A percentile compares a stretch with the other conserved stretches of the same genome.
phyloP scores from a whole-genome alignment of 2,113 vertebrate species.

The Bubo bubo region DNA sequence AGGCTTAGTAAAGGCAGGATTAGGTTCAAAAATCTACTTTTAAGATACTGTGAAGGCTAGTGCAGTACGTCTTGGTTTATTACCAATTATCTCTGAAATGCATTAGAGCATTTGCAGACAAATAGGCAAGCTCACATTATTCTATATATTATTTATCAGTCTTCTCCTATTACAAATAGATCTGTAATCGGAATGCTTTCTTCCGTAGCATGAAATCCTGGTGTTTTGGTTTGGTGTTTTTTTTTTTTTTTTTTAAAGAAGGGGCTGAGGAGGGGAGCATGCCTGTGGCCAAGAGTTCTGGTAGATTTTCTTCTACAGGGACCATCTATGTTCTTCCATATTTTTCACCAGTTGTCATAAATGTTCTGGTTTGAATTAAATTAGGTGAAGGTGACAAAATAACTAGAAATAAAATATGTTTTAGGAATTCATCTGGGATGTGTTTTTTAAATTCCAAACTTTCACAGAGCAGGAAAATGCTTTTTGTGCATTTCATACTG shows the following conservation, averaged over 20 bases:
- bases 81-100: conserved; percentile 10
- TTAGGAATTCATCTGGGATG: background rate
- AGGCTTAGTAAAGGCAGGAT: background rate
- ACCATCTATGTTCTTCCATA: background rate
- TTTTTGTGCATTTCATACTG: background rate
- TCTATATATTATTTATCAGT: conserved; percentile 62
- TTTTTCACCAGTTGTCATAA: background rate
- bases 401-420: background rate
- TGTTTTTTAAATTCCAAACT: background rate
- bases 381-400: background rate
- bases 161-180: conserved; percentile 51
- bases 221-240: too few relatives aligned
- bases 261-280: rapidly evolving
- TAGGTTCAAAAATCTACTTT: background rate
- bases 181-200: conserved; percentile 27
- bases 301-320: background rate
- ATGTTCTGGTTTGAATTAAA: background rate
- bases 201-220: background rate
- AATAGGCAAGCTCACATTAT: conserved; percentile 31
- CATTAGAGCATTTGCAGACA: conserved; percentile 43
- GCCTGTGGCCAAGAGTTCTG: background rate
- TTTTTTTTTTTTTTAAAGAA: background rate
- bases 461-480: background rate
- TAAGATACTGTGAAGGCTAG: background rate
- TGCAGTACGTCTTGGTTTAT: background rate